Evolutionary conservation across 2,113 vertebrate genomes (phyloP).

Genomic region (Apteryx mantelli): DNA sequence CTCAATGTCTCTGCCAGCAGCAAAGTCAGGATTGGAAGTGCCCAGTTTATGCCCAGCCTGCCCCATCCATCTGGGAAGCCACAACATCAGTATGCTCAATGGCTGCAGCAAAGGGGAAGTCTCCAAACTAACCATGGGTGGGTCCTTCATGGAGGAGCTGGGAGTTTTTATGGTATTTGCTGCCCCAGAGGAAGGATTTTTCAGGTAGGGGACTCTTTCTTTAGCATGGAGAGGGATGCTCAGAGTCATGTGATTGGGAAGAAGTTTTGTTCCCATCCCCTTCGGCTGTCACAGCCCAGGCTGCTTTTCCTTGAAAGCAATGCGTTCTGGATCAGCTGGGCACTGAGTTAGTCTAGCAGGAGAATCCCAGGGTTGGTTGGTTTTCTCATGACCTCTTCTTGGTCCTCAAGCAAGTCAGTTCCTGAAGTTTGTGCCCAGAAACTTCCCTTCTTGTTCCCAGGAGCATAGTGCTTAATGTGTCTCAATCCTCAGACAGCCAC

Average conservation of each 20-base stretch:
- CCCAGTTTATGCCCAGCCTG: neutral
- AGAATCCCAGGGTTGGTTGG: neutral
- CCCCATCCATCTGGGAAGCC: neutral
- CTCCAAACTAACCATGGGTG: accelerated
- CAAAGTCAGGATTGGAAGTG: neutral
- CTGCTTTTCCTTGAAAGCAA: neutral
- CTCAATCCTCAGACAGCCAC: neutral
- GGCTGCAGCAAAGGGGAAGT: neutral
- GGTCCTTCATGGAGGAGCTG: neutral
- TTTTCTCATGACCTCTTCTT: neutral
- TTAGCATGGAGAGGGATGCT: neutral
- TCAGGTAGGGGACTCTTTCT: neutral
- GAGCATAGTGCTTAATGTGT: accelerated
- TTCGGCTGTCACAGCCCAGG: accelerated
- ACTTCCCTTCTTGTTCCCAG: neutral
- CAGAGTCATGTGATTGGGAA: neutral
- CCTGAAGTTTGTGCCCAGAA: neutral
- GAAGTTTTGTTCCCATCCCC: neutral
- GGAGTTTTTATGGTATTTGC: neutral
- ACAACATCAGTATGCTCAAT: accelerated
- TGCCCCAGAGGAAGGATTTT: neutral
- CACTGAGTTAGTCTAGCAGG: neutral
- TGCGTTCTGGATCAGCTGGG: neutral
- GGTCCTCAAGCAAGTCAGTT: neutral
- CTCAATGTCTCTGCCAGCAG: neutral